Conservation (phyloP, 1,140 invertebrate species). For the Eriosoma lanigerum region DNA sequence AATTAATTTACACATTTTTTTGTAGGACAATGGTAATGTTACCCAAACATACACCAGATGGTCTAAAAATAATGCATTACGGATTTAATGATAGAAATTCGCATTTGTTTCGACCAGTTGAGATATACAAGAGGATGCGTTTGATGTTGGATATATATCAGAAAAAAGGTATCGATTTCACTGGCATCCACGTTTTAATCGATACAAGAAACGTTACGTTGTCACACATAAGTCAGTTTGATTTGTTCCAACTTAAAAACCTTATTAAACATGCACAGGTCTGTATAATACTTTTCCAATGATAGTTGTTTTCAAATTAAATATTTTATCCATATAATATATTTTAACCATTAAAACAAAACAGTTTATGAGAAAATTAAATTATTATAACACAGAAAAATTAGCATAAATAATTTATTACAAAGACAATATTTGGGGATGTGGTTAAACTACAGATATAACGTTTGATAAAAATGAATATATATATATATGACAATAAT, state of each 20-base stretch:
- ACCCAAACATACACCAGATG: slow-evolving; percentile 50
- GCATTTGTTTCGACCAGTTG: slow-evolving; percentile 33
- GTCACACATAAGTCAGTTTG: slow-evolving; percentile 47
- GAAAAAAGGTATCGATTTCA: slow-evolving; percentile 49
- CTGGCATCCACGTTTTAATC: slow-evolving; percentile 44
- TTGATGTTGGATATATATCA: slow-evolving; percentile 50
- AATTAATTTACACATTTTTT: no score
- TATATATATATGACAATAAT: no score
- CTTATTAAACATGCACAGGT: slow-evolving; percentile 52
- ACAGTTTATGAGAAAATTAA: no score
- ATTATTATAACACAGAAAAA: no score
- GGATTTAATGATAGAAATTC: neutral
- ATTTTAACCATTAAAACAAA: no score
- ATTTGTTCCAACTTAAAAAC: slow-evolving; percentile 49
- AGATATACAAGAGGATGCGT: slow-evolving; percentile 48
- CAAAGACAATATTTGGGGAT: no score
- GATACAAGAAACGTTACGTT: slow-evolving; percentile 14
- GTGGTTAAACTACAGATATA: no score
- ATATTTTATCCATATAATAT: no score
- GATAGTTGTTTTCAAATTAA: no score
- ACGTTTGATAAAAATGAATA: no score
- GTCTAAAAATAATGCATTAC: slow-evolving; percentile 39
- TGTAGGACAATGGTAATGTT: slow-evolving; percentile 49
- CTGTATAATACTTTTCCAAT: no score
- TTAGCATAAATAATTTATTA: no score